A percentile compares a stretch with the other conserved stretches of the same genome.
Conservation (phyloP, 2,888 invertebrate genomes). For the Heliconius sara region DNA sequence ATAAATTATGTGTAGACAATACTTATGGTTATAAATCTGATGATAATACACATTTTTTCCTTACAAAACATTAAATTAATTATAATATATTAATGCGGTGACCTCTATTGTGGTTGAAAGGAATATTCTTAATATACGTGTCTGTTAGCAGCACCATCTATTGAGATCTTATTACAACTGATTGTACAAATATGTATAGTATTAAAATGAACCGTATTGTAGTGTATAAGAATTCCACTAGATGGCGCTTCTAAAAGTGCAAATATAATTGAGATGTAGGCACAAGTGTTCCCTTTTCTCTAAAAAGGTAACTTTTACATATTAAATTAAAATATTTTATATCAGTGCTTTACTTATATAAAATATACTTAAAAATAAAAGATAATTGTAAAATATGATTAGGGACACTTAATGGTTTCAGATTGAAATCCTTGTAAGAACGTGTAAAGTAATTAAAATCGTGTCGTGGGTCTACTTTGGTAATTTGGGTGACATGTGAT, state of each 20-base stretch:
- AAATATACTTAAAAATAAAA: not conserved
- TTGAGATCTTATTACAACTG: not conserved
- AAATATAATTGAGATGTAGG: not conserved
- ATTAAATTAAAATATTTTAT: not conserved
- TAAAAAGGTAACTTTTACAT: not conserved
- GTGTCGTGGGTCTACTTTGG: not conserved
- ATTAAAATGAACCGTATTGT: not conserved
- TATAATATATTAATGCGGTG: not conserved
- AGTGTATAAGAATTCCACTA: not conserved
- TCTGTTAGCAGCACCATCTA: slow-evolving; percentile 10
- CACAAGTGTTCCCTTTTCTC: no score
- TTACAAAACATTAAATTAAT: no score
- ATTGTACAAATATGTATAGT: not conserved
- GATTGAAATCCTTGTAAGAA: not conserved
- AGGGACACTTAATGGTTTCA: not conserved
- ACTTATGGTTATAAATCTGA: no score
- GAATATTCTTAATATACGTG: not conserved
- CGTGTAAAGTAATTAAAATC: not conserved
- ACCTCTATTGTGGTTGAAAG: not conserved
- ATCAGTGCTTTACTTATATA: not conserved
- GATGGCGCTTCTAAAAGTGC: not conserved
- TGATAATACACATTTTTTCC: no score
- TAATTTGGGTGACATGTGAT: not conserved
- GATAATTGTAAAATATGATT: not conserved
- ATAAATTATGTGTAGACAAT: no score